phyloP scores from a whole-genome alignment of 2,888 invertebrate genomes.

The Serrognathus titanus region DNA sequence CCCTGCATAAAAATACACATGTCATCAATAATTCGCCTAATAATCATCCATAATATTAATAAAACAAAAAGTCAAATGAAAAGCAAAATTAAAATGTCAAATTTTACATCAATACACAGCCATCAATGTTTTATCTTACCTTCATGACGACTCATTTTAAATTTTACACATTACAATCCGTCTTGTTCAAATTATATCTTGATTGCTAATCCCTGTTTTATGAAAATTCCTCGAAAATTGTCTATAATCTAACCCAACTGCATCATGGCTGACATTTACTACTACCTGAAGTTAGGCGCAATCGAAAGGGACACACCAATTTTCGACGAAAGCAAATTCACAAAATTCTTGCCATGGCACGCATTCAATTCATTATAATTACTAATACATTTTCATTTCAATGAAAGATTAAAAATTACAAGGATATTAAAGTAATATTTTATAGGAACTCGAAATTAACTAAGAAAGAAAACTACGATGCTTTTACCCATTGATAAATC shows the following conservation, averaged over 20 bases:
- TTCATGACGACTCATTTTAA: slow-evolving; percentile 20
- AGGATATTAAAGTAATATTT: too few species aligned
- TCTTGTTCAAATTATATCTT: neutral
- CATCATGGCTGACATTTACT: slow-evolving; percentile 12
- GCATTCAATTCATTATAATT: too few species aligned
- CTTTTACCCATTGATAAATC: too few species aligned
- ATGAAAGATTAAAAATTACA: too few species aligned
- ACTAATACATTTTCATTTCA: too few species aligned
- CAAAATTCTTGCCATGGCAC: too few species aligned
- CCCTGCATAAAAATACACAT: slow-evolving; percentile 61
- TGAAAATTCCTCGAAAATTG: neutral
- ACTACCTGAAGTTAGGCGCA: neutral
- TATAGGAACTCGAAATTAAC: too few species aligned
- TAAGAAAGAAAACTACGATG: too few species aligned
- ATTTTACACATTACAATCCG: neutral
- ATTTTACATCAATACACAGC: neutral
- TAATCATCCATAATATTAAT: neutral
- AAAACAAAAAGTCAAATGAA: slow-evolving; percentile 1
- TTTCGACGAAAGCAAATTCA: too few species aligned
- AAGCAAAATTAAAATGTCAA: neutral
- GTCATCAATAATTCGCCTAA: neutral
- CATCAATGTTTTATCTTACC: slow-evolving; percentile 6
- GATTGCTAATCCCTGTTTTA: neutral
- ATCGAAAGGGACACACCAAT: neutral
- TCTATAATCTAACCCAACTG: slow-evolving; percentile 19